A percentile compares a stretch with the other conserved stretches of the same genome.
Evolutionary conservation across 2,113 vertebrate genomes (phyloP).

Genomic region (Hippocampus zosterae): DNA sequence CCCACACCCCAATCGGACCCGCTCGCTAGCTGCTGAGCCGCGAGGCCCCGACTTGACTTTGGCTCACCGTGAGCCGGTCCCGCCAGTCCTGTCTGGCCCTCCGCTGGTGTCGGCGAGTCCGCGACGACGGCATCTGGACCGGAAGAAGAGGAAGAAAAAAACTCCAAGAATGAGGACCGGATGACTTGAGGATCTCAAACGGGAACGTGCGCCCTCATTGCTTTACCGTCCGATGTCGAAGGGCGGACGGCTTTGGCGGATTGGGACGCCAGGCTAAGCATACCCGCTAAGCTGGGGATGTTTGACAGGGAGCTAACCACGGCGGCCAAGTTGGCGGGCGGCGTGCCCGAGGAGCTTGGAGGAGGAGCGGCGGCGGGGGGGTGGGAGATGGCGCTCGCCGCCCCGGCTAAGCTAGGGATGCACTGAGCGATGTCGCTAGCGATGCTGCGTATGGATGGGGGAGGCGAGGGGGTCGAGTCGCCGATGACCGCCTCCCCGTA

Average conservation of each 20-base stretch:
- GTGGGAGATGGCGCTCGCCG: conserved; percentile 18
- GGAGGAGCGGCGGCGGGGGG: neutral
- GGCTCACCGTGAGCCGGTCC: conserved; percentile 19
- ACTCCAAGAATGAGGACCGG: neutral
- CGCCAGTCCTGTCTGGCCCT: neutral
- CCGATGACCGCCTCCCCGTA: conserved; percentile 14
- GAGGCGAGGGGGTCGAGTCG: neutral
- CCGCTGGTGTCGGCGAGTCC: neutral
- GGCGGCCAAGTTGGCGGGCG: conserved; percentile 14
- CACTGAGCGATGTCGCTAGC: conserved; percentile 15
- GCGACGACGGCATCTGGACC: conserved; percentile 43
- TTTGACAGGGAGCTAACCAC: conserved; percentile 38
- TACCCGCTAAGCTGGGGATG: conserved; percentile 25
- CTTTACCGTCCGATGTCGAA: conserved; percentile 4
- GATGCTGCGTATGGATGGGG: conserved; percentile 8
- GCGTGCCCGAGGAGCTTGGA: neutral
- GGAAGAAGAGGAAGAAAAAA: neutral
- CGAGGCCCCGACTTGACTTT: neutral
- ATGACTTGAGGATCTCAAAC: neutral
- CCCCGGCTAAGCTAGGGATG: conserved; percentile 39
- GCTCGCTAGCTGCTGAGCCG: no score
- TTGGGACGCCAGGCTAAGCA: conserved; percentile 12
- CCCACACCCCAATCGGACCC: no score
- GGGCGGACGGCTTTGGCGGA: neutral
- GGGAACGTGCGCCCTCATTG: neutral